Conservation (phyloP, 2,888 invertebrate species). For the Stomorhina lunata region DNA sequence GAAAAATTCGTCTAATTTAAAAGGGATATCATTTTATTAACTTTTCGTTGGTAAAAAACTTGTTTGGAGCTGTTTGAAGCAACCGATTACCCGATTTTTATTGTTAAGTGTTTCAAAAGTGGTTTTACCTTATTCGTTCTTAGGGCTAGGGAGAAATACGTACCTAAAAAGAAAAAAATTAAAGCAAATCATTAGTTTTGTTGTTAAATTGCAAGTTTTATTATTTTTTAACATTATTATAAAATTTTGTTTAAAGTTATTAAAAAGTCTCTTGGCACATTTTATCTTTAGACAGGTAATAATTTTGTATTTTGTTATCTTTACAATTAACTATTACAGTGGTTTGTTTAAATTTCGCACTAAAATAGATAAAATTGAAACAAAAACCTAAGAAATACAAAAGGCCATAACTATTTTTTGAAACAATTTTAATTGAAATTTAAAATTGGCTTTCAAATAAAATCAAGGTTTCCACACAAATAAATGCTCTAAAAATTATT, state of each 20-base stretch:
- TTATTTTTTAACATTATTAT: background rate
- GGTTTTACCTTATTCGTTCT: too few species aligned
- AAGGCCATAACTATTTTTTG: background rate
- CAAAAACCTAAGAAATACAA: background rate
- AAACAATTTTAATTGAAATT: background rate
- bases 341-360: background rate
- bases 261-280: background rate
- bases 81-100: background rate
- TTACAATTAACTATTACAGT: background rate
- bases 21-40: too few species aligned
- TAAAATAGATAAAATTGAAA: background rate
- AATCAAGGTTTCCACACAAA: slow-evolving; percentile 36
- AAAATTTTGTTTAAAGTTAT: background rate
- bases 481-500: slow-evolving; percentile 1
- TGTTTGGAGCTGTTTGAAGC: too few species aligned
- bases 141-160: background rate
- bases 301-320: background rate
- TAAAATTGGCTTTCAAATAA: background rate
- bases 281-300: slow-evolving; percentile 4
- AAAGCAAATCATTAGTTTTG: background rate
- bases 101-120: too few species aligned
- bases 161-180: slow-evolving; percentile 39
- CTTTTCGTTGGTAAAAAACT: too few species aligned
- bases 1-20: background rate
- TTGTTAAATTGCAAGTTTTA: background rate